A percentile compares a stretch with the other conserved stretches of the same genome.
Conservation (phyloP, 2,888 invertebrate genomes). For the Ochropleura plecta region DNA sequence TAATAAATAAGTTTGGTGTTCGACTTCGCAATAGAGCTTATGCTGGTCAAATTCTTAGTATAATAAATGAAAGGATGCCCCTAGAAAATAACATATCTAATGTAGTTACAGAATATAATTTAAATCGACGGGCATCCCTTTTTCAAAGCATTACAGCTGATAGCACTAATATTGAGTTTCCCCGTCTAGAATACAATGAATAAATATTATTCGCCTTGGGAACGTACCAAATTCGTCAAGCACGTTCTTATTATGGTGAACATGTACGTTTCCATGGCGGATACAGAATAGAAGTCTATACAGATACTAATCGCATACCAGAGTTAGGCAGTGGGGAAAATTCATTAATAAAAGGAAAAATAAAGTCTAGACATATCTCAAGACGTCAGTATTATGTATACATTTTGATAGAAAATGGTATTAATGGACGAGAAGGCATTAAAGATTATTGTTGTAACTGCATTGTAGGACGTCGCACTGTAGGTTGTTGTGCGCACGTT, state of each 20-base stretch:
- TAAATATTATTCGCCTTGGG: constrained; percentile 25
- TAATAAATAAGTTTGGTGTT: constrained; percentile 36
- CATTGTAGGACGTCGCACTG: constrained; percentile 17
- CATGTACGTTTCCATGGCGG: constrained; percentile 5
- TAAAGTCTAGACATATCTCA: neutral
- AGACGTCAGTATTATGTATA: constrained; percentile 13
- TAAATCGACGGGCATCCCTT: constrained; percentile 1
- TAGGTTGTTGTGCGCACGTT: neutral
- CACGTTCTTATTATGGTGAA: constrained; percentile 1
- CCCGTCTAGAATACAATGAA: neutral
- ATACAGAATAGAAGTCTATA: constrained; percentile 14
- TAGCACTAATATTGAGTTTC: constrained; percentile 9
- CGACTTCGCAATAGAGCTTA: constrained; percentile 22
- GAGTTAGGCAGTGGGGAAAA: constrained; percentile 13
- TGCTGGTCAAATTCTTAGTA: constrained; percentile 7
- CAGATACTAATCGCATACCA: constrained; percentile 1
- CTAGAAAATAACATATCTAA: constrained; percentile 2
- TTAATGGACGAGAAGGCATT: constrained; percentile 14
- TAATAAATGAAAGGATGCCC: constrained; percentile 12
- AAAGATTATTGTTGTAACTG: constrained; percentile 8
- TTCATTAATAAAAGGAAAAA: constrained; percentile 1
- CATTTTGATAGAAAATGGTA: constrained; percentile 13
- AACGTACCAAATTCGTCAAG: too few species aligned
- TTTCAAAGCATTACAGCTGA: constrained; percentile 19
- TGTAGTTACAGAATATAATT: constrained; percentile 9